These are phyloP conservation scores for Holcopasites calliopsidis DNA, from an alignment of 1,140 invertebrate genomes.

Conservation along the genomic window DNA sequence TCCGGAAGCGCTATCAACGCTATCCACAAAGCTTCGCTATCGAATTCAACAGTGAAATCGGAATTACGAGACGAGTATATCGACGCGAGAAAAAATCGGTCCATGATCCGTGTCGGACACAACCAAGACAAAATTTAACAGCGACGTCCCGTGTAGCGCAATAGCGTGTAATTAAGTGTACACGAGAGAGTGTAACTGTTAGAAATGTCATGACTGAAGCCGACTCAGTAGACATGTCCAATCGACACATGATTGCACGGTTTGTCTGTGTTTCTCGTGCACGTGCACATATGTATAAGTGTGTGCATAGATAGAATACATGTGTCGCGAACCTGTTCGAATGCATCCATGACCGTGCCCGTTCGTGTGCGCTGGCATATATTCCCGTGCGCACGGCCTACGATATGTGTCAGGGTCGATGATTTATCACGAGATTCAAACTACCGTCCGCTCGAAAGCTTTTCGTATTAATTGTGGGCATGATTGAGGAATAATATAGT, in stretches of 20 bases:
- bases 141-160: constrained; percentile 17
- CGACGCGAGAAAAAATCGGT: not conserved
- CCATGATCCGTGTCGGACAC: not conserved
- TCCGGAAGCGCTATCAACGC: too few species aligned
- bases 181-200: constrained; percentile 30
- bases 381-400: constrained; percentile 16
- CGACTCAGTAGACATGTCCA: constrained; percentile 39
- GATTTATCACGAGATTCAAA: constrained; percentile 40
- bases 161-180: constrained; percentile 46
- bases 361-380: constrained; percentile 35
- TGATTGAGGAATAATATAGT: constrained; percentile 25
- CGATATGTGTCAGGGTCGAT: constrained; percentile 47
- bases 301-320: not conserved
- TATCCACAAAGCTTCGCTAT: not conserved
- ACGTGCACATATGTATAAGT: not conserved
- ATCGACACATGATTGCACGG: not conserved
- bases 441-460: not conserved
- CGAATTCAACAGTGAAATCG: constrained; percentile 1
- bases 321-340: constrained; percentile 17
- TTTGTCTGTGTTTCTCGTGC: not conserved
- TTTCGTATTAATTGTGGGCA: constrained; percentile 28
- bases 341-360: constrained; percentile 37
- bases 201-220: constrained; percentile 13
- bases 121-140: constrained; percentile 20
- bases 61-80: not conserved